Base-by-base conservation (phyloP, 2,888 invertebrate species). In the Shargacucullia verbasci region DNA sequence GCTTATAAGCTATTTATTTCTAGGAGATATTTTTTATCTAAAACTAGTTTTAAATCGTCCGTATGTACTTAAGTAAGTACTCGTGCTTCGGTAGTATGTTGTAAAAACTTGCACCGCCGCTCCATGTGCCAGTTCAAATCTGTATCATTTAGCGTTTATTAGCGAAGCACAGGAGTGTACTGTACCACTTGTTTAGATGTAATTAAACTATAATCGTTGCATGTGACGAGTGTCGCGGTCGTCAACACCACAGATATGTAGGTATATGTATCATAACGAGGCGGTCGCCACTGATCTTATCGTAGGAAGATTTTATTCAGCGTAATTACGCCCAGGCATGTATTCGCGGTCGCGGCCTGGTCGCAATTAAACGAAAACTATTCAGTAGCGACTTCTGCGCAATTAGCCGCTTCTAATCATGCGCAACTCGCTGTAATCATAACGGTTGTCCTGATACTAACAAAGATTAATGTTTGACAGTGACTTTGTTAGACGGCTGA, bases 281-380 rank as follows among this genome's bases (percentile, higher is more conserved):
- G 9, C 60, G 54, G 45, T 34, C 20, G 14, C 13, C 38, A 41
- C 47, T 60, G 60, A 68, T 66, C 49, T 43, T 71, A 71, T 67
- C 43, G 25, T 35, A 48, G 27, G 40, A 59, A 54, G 37, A 55
- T 65, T 50, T 54, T 48, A 38, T 60, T 60, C 35, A 34, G 29
- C 43, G 53, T 58, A 58, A 70, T 58, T 34, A 44, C 49, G 14
- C 25, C 11, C n/a, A 29, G 37, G 48, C 52, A 48, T 53, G 50
- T n/a, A n/a, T n/a, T n/a, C n/a, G n/a, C n/a, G n/a, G n/a, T n/a
- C n/a, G n/a, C n/a, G n/a, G n/a, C n/a, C n/a, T n/a, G n/a, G n/a
- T 38, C 27, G 44, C 63, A 56, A 69, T 50, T 62, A 70, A 46
- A 47, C 40, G 33, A 54, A 35, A 13, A 15, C 49, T 20, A 31